Conservation (phyloP, 2,113 vertebrate genomes). For the Corythaeola cristata region DNA sequence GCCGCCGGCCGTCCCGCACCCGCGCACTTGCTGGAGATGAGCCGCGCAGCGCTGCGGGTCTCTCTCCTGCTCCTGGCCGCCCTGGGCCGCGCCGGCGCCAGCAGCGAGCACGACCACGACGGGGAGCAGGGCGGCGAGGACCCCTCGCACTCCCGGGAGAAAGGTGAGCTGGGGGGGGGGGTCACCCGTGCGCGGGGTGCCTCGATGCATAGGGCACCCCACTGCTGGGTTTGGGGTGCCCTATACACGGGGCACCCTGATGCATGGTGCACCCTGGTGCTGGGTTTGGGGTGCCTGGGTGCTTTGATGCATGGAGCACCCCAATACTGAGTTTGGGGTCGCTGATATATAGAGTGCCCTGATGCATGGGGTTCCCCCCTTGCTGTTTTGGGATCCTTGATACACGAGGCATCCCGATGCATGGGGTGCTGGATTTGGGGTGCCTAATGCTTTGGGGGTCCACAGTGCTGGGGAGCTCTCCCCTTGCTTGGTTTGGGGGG, state of each 20-base stretch:
- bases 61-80: conserved; percentile 1
- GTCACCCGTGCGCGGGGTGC: too few relatives aligned
- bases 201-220: not conserved
- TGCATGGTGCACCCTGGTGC: accelerated
- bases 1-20: conserved; percentile 19
- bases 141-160: not conserved
- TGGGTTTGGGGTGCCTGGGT: not conserved
- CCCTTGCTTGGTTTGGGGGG: not conserved
- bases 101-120: not conserved
- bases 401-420: accelerated
- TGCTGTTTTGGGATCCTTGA: not conserved
- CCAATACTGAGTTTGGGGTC: not conserved
- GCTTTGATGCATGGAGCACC: not conserved
- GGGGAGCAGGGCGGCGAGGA: not conserved
- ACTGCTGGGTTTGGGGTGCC: not conserved
- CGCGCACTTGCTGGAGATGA: conserved; percentile 43
- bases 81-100: not conserved
- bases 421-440: not conserved
- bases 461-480: not conserved
- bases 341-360: not conserved
- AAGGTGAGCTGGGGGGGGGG: not conserved
- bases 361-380: too few relatives aligned
- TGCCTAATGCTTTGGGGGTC: not conserved
- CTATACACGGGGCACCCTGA: not conserved
- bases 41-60: not conserved